Evolutionary conservation across 2,888 invertebrate genomes (phyloP).

Genomic region (Himalopsyche japonica): DNA sequence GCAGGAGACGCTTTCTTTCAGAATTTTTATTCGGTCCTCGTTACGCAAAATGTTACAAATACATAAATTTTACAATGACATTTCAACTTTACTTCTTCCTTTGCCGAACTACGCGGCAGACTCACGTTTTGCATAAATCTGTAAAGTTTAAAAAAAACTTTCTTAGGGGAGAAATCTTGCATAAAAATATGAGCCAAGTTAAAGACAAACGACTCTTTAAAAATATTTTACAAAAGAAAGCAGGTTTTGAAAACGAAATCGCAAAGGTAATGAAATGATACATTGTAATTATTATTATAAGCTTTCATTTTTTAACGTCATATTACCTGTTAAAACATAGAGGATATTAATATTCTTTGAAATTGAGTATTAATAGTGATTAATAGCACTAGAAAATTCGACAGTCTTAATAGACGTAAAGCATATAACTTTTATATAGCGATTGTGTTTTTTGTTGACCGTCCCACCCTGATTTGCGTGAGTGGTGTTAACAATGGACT

Average conservation of each 20-base stretch:
- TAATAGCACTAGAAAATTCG: too few species aligned
- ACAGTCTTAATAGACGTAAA: too few species aligned
- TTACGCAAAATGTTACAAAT: background rate
- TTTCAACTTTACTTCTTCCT: background rate
- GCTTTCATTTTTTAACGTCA: background rate
- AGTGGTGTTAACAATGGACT: too few species aligned
- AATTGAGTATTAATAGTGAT: too few species aligned
- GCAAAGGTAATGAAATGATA: background rate
- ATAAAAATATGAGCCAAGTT: constrained; percentile 23
- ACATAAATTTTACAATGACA: constrained; percentile 1
- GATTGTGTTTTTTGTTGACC: too few species aligned
- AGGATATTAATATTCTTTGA: too few species aligned
- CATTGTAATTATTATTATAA: background rate
- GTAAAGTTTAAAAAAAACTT: constrained; percentile 12
- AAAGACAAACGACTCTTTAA: constrained; percentile 30
- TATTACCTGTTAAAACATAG: background rate
- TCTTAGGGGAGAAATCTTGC: constrained; percentile 8
- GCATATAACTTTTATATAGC: background rate
- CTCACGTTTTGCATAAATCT: constrained; percentile 32
- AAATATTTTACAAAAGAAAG: constrained; percentile 13
- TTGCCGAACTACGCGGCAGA: background rate
- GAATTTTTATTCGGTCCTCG: background rate
- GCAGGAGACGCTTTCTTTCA: background rate
- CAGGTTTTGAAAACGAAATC: background rate
- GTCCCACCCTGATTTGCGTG: too few species aligned